Conservation (phyloP, 2,888 invertebrate genomes). For the Homarus gammarus region DNA sequence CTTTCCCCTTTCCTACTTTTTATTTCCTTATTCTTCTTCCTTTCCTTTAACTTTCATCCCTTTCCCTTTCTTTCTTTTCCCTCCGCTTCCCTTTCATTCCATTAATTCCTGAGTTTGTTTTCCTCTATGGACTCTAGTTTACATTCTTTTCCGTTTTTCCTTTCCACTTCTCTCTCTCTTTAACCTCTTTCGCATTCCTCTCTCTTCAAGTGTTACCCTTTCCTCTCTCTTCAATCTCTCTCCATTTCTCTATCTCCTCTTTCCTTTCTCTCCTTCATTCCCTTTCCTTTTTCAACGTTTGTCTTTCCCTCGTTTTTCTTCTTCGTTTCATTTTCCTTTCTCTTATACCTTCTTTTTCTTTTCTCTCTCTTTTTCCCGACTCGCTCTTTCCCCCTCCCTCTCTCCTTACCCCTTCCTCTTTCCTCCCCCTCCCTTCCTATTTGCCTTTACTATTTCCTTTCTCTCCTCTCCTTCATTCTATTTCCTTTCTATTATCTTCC, state of each 20-base stretch:
- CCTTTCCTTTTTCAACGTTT: no score
- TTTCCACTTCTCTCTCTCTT: no score
- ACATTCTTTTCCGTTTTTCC: no score
- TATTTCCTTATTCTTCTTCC: background rate
- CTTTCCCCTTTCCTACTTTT: background rate
- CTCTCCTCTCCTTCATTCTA: background rate
- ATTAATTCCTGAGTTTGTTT: no score
- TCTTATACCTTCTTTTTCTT: background rate
- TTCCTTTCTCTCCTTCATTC: background rate
- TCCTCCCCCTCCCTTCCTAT: background rate
- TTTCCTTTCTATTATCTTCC: no score
- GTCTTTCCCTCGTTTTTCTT: background rate
- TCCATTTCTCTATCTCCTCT: background rate
- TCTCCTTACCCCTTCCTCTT: no score
- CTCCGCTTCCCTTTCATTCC: background rate
- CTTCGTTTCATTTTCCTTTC: background rate
- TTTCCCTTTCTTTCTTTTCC: background rate
- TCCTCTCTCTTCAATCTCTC: no score
- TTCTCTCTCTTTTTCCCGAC: background rate
- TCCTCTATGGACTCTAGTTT: no score
- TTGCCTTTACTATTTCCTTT: no score
- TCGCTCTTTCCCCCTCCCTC: no score
- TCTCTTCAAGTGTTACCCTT: no score
- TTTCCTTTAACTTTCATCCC: background rate
- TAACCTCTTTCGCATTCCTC: no score